phyloP scores from a whole-genome alignment of 2,888 invertebrate species.

The Drosophila macrospina region DNA sequence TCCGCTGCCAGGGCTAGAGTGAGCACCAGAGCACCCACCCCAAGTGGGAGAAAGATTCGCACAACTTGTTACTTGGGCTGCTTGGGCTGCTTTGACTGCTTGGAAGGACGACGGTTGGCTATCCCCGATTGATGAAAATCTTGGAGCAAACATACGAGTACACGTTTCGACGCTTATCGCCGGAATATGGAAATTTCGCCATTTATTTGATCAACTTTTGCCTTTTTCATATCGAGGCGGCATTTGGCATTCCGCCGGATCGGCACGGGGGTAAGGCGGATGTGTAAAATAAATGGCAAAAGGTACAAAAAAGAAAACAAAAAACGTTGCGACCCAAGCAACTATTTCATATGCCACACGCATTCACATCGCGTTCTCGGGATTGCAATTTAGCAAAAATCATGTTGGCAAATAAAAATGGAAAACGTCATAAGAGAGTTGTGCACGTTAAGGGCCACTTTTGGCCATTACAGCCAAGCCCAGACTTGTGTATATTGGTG shows the following conservation, averaged over 20 bases:
- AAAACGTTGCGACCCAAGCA: slow-evolving; percentile 30
- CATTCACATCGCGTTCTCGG: slow-evolving; percentile 42
- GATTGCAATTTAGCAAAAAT: slow-evolving; percentile 75
- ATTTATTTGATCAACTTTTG: slow-evolving; percentile 81
- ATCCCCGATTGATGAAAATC: slow-evolving; percentile 75
- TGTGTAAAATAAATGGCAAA: slow-evolving; percentile 72
- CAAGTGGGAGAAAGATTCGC: slow-evolving; percentile 46
- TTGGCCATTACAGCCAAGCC: slow-evolving; percentile 7
- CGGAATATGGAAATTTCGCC: slow-evolving; percentile 78
- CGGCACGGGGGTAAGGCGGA: slow-evolving; percentile 2
- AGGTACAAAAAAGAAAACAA: slow-evolving; percentile 56
- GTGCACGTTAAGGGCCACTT: slow-evolving; percentile 31
- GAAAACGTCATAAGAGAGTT: slow-evolving; percentile 45
- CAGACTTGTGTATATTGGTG: slow-evolving; percentile 11
- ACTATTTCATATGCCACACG: slow-evolving; percentile 78
- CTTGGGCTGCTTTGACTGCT: slow-evolving; percentile 16
- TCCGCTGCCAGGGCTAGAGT: not conserved
- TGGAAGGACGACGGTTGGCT: slow-evolving; percentile 26
- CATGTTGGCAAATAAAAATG: slow-evolving; percentile 75
- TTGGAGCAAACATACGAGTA: slow-evolving; percentile 42
- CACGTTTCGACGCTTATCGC: slow-evolving; percentile 74
- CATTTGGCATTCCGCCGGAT: slow-evolving; percentile 17
- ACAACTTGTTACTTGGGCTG: slow-evolving; percentile 69
- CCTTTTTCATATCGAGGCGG: slow-evolving; percentile 69
- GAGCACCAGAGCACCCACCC: slow-evolving; percentile 35